These are phyloP conservation scores for Cyprinodon brontotheroides DNA, from an alignment of 2,113 vertebrate genomes.

Conservation along the genomic window DNA sequence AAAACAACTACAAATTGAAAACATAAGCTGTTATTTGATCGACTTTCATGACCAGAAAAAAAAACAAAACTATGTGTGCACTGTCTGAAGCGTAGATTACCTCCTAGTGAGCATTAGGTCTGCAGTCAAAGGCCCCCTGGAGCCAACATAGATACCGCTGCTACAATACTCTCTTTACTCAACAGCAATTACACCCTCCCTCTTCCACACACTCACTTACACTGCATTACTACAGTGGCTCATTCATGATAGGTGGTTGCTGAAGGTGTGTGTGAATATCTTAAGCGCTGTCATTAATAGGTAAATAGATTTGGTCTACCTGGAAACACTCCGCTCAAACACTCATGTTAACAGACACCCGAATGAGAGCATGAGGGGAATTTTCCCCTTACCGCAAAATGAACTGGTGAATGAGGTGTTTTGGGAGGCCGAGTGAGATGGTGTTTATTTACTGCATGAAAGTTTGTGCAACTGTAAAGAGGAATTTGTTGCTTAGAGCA, in stretches of 20 bases:
- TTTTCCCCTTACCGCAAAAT: constrained; percentile 66
- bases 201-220: constrained; percentile 22
- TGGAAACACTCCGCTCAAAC: constrained; percentile 70
- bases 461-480: constrained; percentile 70
- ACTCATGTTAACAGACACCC: constrained; percentile 45
- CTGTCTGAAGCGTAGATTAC: constrained; percentile 55
- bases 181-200: constrained; percentile 59
- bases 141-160: constrained; percentile 62
- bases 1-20: constrained; percentile 36
- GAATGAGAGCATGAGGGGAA: constrained; percentile 51
- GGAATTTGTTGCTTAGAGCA: constrained; percentile 55
- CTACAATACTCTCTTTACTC: constrained; percentile 55
- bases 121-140: constrained; percentile 57
- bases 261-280: constrained; percentile 65
- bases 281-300: constrained; percentile 76
- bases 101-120: constrained; percentile 56
- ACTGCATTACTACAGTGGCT: constrained; percentile 35
- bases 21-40: constrained; percentile 35
- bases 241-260: constrained; percentile 68
- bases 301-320: constrained; percentile 72
- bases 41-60: constrained; percentile 13
- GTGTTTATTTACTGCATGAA: constrained; percentile 66
- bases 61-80: constrained; percentile 24
- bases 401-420: constrained; percentile 63
- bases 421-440: constrained; percentile 44